Evolutionary conservation across 2,113 vertebrate genomes (phyloP).

Genomic region (Nothobranchius furzeri): DNA sequence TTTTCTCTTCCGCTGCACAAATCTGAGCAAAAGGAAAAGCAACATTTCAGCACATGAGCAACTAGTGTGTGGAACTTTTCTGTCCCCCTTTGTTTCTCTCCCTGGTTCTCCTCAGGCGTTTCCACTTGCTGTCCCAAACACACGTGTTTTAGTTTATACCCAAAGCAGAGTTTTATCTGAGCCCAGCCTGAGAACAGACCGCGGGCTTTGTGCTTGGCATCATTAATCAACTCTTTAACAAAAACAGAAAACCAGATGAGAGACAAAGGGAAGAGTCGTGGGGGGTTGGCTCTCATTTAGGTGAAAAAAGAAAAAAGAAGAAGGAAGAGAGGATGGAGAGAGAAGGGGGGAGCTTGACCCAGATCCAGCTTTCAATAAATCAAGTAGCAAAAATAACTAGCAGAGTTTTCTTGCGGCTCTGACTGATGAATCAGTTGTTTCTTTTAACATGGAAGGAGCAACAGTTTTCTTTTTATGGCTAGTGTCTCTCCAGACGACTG

Average conservation of each 20-base stretch:
- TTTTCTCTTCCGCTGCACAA: constrained; percentile 24
- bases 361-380: constrained; percentile 77
- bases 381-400: constrained; percentile 79
- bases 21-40: constrained; percentile 35
- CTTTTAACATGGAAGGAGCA: constrained; percentile 33
- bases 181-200: constrained; percentile 58
- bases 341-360: constrained; percentile 64
- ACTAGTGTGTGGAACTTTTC: constrained; percentile 47
- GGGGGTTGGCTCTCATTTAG: constrained; percentile 65
- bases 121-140: constrained; percentile 62
- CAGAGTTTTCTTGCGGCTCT: constrained; percentile 75
- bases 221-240: constrained; percentile 80
- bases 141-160: constrained; percentile 76
- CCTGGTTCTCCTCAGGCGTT: constrained; percentile 42
- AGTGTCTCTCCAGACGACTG: constrained; percentile 35
- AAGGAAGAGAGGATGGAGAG: constrained; percentile 36
- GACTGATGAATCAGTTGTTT: constrained; percentile 69
- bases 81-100: constrained; percentile 18
- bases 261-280: constrained; percentile 72
- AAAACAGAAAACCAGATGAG: constrained; percentile 78
- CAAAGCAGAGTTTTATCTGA: constrained; percentile 58
- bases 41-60: constrained; percentile 38
- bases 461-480: constrained; percentile 48
- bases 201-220: constrained; percentile 66
- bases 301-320: constrained; percentile 35